Conservation (phyloP, 2,888 invertebrate species). For the Harpalus rufipes region DNA sequence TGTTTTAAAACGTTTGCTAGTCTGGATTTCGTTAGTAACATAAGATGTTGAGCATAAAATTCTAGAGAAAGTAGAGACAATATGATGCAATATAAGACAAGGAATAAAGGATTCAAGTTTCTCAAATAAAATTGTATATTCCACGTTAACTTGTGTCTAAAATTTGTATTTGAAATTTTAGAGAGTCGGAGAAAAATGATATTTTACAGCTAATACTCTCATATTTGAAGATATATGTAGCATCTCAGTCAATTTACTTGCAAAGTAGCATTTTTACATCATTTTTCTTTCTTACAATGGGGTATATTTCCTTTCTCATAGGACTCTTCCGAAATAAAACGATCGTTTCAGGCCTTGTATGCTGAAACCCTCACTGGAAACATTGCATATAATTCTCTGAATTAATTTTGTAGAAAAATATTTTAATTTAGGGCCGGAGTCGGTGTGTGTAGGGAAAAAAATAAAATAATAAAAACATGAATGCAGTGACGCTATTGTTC, state of each 20-base stretch:
- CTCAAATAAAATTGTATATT: background rate
- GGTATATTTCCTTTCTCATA: slow-evolving; percentile 9
- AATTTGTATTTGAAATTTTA: background rate
- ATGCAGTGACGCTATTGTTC: slow-evolving; percentile 43
- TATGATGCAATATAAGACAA: background rate
- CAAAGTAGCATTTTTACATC: slow-evolving; percentile 27
- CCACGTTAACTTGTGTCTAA: background rate
- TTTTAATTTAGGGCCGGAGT: slow-evolving; percentile 21
- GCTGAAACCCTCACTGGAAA: slow-evolving; percentile 9
- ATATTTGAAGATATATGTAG: background rate
- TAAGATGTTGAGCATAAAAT: background rate
- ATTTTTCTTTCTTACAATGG: slow-evolving; percentile 39
- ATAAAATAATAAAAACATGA: slow-evolving; percentile 52
- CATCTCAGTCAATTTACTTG: slow-evolving; percentile 29
- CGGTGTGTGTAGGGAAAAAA: slow-evolving; percentile 33
- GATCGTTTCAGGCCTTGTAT: slow-evolving; percentile 14
- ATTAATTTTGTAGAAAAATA: slow-evolving; percentile 54
- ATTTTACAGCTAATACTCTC: slow-evolving; percentile 13
- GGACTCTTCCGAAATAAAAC: slow-evolving; percentile 33
- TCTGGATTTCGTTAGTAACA: background rate
- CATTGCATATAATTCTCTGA: slow-evolving; percentile 31
- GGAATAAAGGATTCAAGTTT: background rate
- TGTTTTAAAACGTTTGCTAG: background rate
- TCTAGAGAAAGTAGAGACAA: background rate
- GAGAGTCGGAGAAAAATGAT: background rate